phyloP scores from a whole-genome alignment of 64 coral and sea anemone genomes.

The Actinia tenebrosa region DNA sequence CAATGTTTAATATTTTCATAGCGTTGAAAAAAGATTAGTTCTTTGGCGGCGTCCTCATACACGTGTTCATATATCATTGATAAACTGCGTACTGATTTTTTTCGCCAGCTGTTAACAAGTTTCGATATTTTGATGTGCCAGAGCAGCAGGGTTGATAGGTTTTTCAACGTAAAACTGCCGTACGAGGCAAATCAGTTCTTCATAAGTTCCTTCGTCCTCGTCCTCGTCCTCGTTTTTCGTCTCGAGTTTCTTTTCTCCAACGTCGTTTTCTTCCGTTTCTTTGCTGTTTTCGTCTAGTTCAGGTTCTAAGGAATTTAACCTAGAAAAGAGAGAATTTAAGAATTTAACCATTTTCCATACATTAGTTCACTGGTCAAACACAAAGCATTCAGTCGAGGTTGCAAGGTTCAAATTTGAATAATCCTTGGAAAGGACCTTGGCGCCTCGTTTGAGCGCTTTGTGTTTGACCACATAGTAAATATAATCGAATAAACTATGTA shows the following conservation, averaged over 20 bases:
- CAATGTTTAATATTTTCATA: no score
- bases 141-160: slow-evolving; percentile 73
- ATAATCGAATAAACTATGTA: not conserved
- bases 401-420: no score
- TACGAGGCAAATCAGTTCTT: slow-evolving; percentile 88
- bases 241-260: not conserved
- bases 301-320: not conserved
- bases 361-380: no score
- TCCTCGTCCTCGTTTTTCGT: slow-evolving; percentile 37
- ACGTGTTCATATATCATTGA: no score
- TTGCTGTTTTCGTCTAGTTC: not conserved
- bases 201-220: slow-evolving; percentile 55
- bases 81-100: no score
- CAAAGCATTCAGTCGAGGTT: no score
- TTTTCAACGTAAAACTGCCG: slow-evolving; percentile 89
- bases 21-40: no score
- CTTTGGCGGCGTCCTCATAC: no score
- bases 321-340: not conserved
- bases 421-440: no score
- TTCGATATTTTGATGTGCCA: slow-evolving; percentile 87
- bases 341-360: no score
- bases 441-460: no score
- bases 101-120: no score
- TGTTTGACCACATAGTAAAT: not conserved
- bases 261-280: not conserved